Evolutionary conservation across 2,888 invertebrate genomes (phyloP), one percentile per base, ranked within the genome.

Genomic region (Parthenolecanium corni): DNA sequence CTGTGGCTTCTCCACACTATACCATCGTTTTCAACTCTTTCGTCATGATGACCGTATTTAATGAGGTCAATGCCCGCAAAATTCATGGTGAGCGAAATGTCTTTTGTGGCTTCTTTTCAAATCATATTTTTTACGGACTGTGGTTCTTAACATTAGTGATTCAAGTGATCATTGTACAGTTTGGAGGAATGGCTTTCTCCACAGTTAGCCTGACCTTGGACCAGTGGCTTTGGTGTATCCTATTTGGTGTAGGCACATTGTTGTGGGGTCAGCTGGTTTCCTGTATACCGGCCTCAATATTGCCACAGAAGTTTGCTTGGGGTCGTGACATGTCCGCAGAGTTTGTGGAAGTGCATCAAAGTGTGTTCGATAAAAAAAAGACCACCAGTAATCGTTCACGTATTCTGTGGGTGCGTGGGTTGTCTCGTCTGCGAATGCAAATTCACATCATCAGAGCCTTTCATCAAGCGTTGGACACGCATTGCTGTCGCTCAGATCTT

Each of bases 311-410:
- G 68, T 71, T 73, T 68, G 70, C 71, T 70, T 91, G 90, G 89
- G 91, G 90, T 75, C 84, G 91, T 73, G 90, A 90, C 66, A 89
- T 89, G 74, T 89, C 91, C 66, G 90, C 91, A 76, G 52, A 52
- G 14, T 56, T 57, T 24, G 49, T 31, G 2, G 42, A 46, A 6
- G 12, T 52, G 1, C 44, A 36, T 25, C 1, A 20, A 12, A 25
- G 21, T 36, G 36, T 38, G 40, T 49, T 49, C 38, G 61, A 61
- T 23, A 49, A 49, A 51, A 46, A 53, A 3, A 20, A 36, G 12
- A 47, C 46, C 25, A 31, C 23, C 11, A 61, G 62, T 23, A 16
- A 47, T 9, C 16, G 75, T 52, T 81, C 81, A 31, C 81, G 81
- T 71, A 81, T 82, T 67, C 74, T 82, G 62, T 82, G 82, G 82